Evolutionary conservation across 2,113 vertebrate species (phyloP).

Genomic region (Corvus moneduloides): DNA sequence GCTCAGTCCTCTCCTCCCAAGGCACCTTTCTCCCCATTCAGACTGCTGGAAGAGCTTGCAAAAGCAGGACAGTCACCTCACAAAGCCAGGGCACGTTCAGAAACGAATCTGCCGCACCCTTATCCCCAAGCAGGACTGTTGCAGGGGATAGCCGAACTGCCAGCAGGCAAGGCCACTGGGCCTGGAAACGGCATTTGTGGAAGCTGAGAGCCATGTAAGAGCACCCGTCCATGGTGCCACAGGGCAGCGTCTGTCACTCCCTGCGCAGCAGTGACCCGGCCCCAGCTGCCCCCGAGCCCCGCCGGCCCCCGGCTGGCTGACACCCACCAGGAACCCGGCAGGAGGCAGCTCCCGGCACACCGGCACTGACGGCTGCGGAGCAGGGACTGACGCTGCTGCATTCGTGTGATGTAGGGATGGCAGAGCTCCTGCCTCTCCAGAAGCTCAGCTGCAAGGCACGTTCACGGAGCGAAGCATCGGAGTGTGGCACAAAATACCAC

Average conservation of each 20-base stretch:
- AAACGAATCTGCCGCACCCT: background rate
- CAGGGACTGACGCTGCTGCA: background rate
- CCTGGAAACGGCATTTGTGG: background rate
- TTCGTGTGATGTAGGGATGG: background rate
- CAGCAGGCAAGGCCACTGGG: background rate
- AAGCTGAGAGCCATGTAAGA: background rate
- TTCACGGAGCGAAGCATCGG: background rate
- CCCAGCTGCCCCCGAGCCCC: background rate
- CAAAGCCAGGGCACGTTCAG: background rate
- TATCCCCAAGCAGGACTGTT: background rate
- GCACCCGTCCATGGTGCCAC: background rate
- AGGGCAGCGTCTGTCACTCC: background rate
- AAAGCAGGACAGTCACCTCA: background rate
- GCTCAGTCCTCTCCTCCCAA: background rate
- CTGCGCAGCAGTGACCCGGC: background rate
- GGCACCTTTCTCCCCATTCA: background rate
- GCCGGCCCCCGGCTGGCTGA: background rate
- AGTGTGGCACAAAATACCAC: background rate
- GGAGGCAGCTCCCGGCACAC: background rate
- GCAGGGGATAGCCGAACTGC: background rate
- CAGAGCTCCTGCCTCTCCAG: background rate
- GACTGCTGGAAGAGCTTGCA: background rate
- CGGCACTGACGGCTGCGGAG: background rate
- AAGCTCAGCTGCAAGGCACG: background rate
- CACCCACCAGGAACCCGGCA: background rate